phyloP scores from a whole-genome alignment of 2,113 vertebrate genomes.

The Chaetura pelagica region DNA sequence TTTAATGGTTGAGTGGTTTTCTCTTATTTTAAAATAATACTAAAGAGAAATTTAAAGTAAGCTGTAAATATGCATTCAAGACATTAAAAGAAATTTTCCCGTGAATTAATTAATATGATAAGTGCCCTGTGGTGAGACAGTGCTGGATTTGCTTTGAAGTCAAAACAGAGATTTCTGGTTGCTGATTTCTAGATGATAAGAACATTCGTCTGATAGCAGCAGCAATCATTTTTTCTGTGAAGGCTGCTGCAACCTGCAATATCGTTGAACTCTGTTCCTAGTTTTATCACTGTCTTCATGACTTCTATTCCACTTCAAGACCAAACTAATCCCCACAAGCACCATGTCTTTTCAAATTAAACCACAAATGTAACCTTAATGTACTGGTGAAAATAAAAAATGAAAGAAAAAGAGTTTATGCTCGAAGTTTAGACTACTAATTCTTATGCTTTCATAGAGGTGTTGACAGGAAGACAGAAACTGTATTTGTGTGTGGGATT shows the following conservation, averaged over 20 bases:
- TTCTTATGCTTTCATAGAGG: neutral
- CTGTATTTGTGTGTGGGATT: too few species aligned
- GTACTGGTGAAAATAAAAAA: neutral
- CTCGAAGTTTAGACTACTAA: neutral
- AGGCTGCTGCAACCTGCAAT: slow-evolving; percentile 17
- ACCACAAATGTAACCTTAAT: neutral
- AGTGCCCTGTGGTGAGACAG: slow-evolving; percentile 18
- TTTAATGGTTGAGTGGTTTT: neutral
- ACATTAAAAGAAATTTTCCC: slow-evolving; percentile 45
- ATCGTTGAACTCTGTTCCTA: neutral
- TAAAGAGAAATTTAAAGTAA: slow-evolving; percentile 58
- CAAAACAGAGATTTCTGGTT: slow-evolving; percentile 35
- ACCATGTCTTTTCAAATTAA: slow-evolving; percentile 35
- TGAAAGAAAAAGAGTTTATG: neutral
- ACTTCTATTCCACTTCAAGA: neutral
- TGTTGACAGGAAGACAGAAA: neutral
- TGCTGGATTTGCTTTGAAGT: slow-evolving; percentile 59
- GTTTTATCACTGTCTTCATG: slow-evolving; percentile 26
- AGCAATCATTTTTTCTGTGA: slow-evolving; percentile 41
- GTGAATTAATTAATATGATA: slow-evolving; percentile 66
- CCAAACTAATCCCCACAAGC: neutral
- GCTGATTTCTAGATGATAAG: slow-evolving; percentile 32
- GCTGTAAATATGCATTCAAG: slow-evolving; percentile 44
- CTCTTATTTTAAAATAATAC: neutral
- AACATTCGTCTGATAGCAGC: neutral